These are phyloP conservation scores for Progne subis DNA, from an alignment of 2,113 vertebrate species.

Conservation along the genomic window DNA sequence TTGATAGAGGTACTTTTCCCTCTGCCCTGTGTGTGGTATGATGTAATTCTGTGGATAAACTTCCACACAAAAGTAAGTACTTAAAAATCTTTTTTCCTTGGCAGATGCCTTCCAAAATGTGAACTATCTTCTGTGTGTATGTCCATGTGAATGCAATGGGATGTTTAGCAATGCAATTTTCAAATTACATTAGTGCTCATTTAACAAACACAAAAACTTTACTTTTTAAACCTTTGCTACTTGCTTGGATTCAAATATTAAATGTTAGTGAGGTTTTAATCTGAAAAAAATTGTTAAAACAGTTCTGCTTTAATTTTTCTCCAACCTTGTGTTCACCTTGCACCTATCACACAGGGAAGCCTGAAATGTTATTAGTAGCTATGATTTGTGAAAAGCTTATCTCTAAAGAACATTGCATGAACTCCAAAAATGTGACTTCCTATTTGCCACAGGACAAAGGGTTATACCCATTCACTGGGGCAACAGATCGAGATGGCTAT, in stretches of 20 bases:
- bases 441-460: constrained; percentile 24
- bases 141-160: background rate
- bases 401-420: constrained; percentile 22
- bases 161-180: constrained; percentile 10
- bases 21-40: background rate
- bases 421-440: constrained; percentile 1
- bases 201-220: constrained; percentile 23
- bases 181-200: background rate
- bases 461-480: background rate
- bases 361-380: constrained; percentile 1
- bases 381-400: constrained; percentile 29
- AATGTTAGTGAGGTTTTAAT: constrained; percentile 16
- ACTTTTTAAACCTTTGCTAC: background rate
- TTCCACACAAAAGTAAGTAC: background rate
- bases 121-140: background rate
- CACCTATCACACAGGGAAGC: background rate
- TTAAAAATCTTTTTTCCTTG: background rate
- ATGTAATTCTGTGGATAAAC: background rate
- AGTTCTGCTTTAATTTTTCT: background rate
- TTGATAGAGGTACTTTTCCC: background rate
- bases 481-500: background rate
- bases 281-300: background rate
- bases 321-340: constrained; percentile 43
- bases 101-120: background rate
- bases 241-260: constrained; percentile 14